These are phyloP conservation scores for Drosophila mayaguana DNA, from an alignment of 2,888 invertebrate species.

Conservation along the genomic window DNA sequence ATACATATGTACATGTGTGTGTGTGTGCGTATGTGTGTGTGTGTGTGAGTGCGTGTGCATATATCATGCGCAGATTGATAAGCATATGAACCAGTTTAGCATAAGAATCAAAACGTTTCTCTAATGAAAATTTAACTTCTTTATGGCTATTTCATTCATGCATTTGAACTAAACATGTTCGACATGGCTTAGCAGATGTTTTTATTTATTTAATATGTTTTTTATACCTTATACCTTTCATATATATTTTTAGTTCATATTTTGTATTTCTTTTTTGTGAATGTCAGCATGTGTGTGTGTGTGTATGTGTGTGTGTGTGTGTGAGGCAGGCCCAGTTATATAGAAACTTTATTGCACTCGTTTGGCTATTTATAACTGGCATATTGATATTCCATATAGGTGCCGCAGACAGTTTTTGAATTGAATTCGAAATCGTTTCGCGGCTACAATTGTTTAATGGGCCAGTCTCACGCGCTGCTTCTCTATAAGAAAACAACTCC, in stretches of 20 bases:
- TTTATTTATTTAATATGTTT: slow-evolving; percentile 3
- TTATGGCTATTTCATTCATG: slow-evolving; percentile 59
- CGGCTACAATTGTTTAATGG: slow-evolving; percentile 65
- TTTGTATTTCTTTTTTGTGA: too few relatives aligned
- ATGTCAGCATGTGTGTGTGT: background rate
- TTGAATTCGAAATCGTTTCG: slow-evolving; percentile 28
- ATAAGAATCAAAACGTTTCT: slow-evolving; percentile 77
- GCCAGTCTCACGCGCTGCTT: slow-evolving; percentile 56
- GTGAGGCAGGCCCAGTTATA: slow-evolving; percentile 37
- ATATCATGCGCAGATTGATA: slow-evolving; percentile 64
- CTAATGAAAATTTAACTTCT: slow-evolving; percentile 66
- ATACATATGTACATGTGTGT: too few relatives aligned
- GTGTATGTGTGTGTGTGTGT: background rate
- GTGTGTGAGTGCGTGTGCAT: slow-evolving; percentile 20
- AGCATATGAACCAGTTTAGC: slow-evolving; percentile 74
- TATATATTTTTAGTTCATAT: background rate
- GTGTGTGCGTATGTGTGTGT: slow-evolving; percentile 5
- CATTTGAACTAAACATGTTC: slow-evolving; percentile 62
- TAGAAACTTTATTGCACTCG: slow-evolving; percentile 44
- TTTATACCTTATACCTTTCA: background rate
- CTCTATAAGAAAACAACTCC: slow-evolving; percentile 24
- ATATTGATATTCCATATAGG: slow-evolving; percentile 43
- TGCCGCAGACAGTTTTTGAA: slow-evolving; percentile 29
- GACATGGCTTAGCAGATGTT: slow-evolving; percentile 55
- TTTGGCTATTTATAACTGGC: slow-evolving; percentile 48